Evolutionary conservation across 1,140 invertebrate genomes (phyloP).

Genomic region (Drosophila nannoptera): DNA sequence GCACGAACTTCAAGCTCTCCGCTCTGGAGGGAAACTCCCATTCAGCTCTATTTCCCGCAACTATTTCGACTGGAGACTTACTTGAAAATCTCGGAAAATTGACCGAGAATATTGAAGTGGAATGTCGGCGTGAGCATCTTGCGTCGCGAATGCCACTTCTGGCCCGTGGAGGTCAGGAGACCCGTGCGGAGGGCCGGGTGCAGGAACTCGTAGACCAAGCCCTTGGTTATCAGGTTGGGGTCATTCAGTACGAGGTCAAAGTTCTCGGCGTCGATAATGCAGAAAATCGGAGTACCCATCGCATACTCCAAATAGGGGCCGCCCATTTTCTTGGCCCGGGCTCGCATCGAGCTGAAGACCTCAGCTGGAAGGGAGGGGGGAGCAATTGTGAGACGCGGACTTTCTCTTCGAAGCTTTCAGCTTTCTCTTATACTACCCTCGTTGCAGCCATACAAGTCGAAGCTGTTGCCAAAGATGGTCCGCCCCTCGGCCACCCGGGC

Average conservation of each 20-base stretch:
- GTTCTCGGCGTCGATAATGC: constrained; percentile 64
- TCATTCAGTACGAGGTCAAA: constrained; percentile 62
- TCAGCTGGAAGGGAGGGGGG: constrained; percentile 8
- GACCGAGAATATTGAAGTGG: constrained; percentile 91
- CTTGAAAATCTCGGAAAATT: constrained; percentile 86
- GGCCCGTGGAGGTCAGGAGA: constrained; percentile 82
- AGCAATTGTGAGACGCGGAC: not conserved
- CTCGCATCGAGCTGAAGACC: constrained; percentile 29
- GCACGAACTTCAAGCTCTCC: constrained; percentile 76
- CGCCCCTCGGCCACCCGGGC: constrained; percentile 10
- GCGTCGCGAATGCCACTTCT: constrained; percentile 88
- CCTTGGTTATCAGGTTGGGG: constrained; percentile 60
- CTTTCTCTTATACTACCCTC: constrained; percentile 10
- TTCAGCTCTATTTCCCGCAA: not conserved
- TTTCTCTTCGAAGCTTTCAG: not conserved
- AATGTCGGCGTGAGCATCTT: constrained; percentile 93
- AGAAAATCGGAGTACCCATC: constrained; percentile 41
- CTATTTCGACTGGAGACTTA: constrained; percentile 73
- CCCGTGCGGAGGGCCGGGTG: constrained; percentile 84
- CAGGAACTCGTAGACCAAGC: constrained; percentile 80
- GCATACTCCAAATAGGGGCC: constrained; percentile 58
- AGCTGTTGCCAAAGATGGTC: constrained; percentile 38
- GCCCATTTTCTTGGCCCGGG: not conserved
- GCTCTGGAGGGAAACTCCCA: constrained; percentile 41
- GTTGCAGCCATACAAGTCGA: constrained; percentile 35